Conservation (phyloP, 2,888 invertebrate species). For the Oligia fasciuncula region DNA sequence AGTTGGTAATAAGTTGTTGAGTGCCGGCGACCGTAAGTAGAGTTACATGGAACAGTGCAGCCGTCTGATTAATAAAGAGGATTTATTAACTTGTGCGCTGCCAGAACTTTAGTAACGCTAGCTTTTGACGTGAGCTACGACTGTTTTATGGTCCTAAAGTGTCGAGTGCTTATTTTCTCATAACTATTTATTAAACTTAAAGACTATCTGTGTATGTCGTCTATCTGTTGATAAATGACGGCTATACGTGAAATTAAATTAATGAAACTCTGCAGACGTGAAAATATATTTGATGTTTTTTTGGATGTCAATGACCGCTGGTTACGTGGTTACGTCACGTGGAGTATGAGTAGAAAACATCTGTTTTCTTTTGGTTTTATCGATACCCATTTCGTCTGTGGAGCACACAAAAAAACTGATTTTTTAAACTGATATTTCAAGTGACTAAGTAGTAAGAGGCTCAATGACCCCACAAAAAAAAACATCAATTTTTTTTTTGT, state of each 20-base stretch:
- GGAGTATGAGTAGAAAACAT: background rate
- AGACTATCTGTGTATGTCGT: background rate
- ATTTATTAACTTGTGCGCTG: conserved; percentile 52
- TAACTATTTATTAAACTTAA: conserved; percentile 4
- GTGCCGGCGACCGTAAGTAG: background rate
- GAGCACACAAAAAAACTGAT: too few species aligned
- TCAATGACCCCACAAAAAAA: too few species aligned
- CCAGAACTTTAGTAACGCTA: conserved; percentile 35
- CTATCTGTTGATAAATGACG: background rate
- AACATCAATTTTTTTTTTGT: too few species aligned
- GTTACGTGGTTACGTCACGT: too few species aligned
- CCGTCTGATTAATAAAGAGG: conserved; percentile 51
- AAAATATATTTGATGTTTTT: too few species aligned
- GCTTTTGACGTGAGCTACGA: conserved; percentile 23
- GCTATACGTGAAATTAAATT: background rate
- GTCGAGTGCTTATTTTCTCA: conserved; percentile 31
- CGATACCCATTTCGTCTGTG: too few species aligned
- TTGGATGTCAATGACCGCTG: too few species aligned
- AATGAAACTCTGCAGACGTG: background rate
- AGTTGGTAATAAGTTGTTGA: conserved; percentile 36
- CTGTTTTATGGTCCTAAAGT: conserved; percentile 10
- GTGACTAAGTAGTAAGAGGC: too few species aligned
- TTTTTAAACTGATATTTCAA: too few species aligned
- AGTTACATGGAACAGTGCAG: conserved; percentile 28
- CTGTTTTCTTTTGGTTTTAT: background rate